Conservation (phyloP, 2,888 invertebrate species). For the Temnothorax rugatulus region DNA sequence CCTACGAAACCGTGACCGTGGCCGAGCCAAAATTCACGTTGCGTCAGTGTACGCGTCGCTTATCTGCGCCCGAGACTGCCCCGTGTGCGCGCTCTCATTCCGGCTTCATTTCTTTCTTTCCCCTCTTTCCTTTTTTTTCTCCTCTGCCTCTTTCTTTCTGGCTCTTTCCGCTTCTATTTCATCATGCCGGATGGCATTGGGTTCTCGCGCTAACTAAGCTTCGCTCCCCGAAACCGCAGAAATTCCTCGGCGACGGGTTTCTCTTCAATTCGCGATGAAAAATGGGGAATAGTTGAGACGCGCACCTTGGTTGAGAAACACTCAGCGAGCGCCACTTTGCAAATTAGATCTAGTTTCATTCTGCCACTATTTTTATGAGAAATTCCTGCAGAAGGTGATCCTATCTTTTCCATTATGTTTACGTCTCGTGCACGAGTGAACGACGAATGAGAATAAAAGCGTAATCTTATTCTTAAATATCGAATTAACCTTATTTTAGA, state of each 20-base stretch:
- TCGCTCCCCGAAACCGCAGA: constrained; percentile 23
- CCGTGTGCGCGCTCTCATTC: constrained; percentile 23
- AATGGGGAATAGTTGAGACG: neutral
- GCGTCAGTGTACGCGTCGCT: constrained; percentile 27
- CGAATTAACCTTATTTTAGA: neutral
- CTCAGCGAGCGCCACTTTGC: neutral
- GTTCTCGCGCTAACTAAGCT: constrained; percentile 13
- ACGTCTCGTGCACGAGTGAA: neutral
- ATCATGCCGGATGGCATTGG: constrained; percentile 4
- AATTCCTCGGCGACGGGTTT: constrained; percentile 9
- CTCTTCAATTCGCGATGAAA: neutral
- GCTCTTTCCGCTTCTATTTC: constrained; percentile 25
- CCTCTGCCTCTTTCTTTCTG: neutral
- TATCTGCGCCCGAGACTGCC: constrained; percentile 50
- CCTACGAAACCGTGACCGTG: constrained; percentile 80
- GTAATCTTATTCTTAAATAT: neutral
- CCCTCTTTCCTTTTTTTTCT: constrained; percentile 26
- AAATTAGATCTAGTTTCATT: neutral
- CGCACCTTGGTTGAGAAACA: neutral
- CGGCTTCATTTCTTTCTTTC: constrained; percentile 37
- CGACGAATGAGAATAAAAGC: neutral
- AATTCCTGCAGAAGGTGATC: neutral
- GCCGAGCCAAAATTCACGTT: constrained; percentile 74
- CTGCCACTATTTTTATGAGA: neutral
- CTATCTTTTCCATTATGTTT: neutral